Evolutionary conservation across 2,888 invertebrate species (phyloP), one percentile per base, ranked within the genome.

Genomic region (Xylota segnis): DNA sequence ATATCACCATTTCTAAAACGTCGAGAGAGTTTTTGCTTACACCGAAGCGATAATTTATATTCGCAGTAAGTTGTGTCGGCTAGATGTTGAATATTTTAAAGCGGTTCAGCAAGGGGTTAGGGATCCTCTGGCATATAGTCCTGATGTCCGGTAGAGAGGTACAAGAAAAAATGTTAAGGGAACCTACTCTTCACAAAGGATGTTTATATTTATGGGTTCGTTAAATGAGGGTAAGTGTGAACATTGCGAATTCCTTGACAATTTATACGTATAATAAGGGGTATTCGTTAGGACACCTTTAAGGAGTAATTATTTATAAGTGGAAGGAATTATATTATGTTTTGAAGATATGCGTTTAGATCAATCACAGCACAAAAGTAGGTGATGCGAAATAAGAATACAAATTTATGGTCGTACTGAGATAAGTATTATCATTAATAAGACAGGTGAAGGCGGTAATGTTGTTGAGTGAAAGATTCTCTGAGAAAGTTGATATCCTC

Each of bases 31-130:
- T 27, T 66, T 27, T 52, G 16, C 29, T 29, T 10, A 58, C 12
- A 29, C n/a, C 9, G 10, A 16, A 18, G 50, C 27, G 47, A 68
- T 66, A 76, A 76, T 76, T 76, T 68, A 58, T 76, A 47, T 37
- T 66, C 66, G 14, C 16, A 58, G 18, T 66, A 66, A 58, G 47
- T 27, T 45, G 5, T 50, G 16, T 18, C 32, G 37, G 50, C 58
- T 66, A 50, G 47, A 66, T 52, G 29, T 58, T 58, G 27, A 76
- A 66, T 66, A 66, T 58, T 76, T 76, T 23, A 59, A 27, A 50
- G 50, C 58, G 58, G 27, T 58, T 71, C n/a, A 47, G 3, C 14
- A 71, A 45, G 43, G 71, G 58, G n/a, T 59, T 56, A 70, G 34
- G 40, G 32, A 18, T 4, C 47, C 7, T 5, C 10, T 37, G 37